Base-by-base conservation (phyloP, 2,888 invertebrate species). In the Nudaria mundana region DNA sequence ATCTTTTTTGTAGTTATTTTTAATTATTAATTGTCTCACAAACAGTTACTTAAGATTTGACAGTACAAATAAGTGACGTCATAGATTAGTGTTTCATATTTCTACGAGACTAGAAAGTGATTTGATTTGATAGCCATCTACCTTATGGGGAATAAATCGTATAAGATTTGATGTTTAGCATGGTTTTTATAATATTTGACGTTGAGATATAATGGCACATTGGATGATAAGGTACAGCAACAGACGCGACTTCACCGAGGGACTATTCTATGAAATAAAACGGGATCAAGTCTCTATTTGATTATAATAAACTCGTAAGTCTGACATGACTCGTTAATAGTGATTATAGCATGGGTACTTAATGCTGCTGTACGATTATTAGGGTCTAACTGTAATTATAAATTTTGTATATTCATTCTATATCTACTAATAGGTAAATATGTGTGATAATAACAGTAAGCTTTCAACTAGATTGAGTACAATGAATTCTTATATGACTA, bases 401-500 rank as follows among this genome's bases (percentile, higher is more conserved):
- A 81, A 71, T 79, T 84, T 86, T 84, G 70, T 83, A 83, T 78
- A 79, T 68, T 81, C 76, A 62, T 77, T 66, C 78, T 81, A 52
- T 63, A 59, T 81, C 71, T 85, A 85, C 78, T 77, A 75, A 68
- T 81, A 81, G 80, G 76, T 79, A 74, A 59, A 69, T 71, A 66
- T 78, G 88, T 88, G 88, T 88, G 88, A 88, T 88, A 88, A 86
- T 87, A 87, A 80, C 61, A 66, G 70, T 87, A 88, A 87, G 87
- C 88, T 88, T 85, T 79, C 79, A 81, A 79, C 73, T 86, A 86
- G 83, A 74, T 77, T 68, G 73, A 83, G 79, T 84, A 87, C 88
- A 84, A 84, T 85, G 83, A 84, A 81, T 76, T 59, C 60, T 63
- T 76, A 81, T 34, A 34, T 73, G 63, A 68, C 64, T 75, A 71